These are phyloP conservation scores for Terebella lapidaria DNA, from an alignment of 2,888 invertebrate species.

Conservation along the genomic window DNA sequence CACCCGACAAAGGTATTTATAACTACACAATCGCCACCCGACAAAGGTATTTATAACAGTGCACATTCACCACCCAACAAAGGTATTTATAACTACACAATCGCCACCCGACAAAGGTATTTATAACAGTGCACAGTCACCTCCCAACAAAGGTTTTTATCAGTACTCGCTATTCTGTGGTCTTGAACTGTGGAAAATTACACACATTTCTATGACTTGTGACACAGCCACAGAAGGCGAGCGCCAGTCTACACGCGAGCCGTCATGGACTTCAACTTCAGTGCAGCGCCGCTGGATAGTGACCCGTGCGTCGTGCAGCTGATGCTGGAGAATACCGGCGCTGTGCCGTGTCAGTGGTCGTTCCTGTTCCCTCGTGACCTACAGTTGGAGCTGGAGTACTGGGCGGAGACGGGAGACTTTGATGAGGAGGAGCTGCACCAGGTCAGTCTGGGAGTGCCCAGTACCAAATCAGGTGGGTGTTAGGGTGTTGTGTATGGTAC, in stretches of 20 bases:
- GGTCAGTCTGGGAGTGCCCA: slow-evolving; percentile 26
- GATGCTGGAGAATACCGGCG: slow-evolving; percentile 50
- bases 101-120: too few relatives aligned
- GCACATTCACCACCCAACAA: too few relatives aligned
- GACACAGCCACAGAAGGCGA: slow-evolving; percentile 37
- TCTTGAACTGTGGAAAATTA: too few relatives aligned
- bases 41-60: too few relatives aligned
- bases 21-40: too few relatives aligned
- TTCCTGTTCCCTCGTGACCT: slow-evolving; percentile 50
- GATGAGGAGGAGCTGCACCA: slow-evolving; percentile 50
- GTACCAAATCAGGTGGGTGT: neutral
- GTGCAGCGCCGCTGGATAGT: slow-evolving; percentile 48
- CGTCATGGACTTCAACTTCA: slow-evolving; percentile 51
- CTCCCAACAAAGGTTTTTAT: too few relatives aligned
- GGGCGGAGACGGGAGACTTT: slow-evolving; percentile 52
- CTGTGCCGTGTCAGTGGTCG: slow-evolving; percentile 48
- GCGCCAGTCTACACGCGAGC: slow-evolving; percentile 44
- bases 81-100: too few relatives aligned
- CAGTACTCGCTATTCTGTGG: too few relatives aligned
- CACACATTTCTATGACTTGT: too few relatives aligned
- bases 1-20: too few relatives aligned
- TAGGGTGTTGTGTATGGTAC: neutral
- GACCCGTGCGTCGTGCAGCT: slow-evolving; percentile 45
- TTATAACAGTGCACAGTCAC: too few relatives aligned
- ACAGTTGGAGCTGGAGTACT: slow-evolving; percentile 50